Conservation (phyloP, 2,888 invertebrate species). For the Chrysotoxum bicinctum region DNA sequence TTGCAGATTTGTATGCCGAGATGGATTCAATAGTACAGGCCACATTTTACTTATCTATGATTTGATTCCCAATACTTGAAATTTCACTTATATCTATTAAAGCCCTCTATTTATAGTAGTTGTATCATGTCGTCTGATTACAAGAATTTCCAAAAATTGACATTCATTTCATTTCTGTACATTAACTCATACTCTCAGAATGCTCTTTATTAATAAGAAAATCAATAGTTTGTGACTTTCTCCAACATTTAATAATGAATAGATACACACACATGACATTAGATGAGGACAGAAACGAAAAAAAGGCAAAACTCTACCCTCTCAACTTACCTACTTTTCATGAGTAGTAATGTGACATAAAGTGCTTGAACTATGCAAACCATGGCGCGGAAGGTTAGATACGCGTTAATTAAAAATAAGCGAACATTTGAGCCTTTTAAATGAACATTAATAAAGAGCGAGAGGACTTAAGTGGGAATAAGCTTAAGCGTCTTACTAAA, state of each 20-base stretch:
- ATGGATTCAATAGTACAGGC: too few relatives aligned
- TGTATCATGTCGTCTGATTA: too few relatives aligned
- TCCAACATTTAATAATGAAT: not conserved
- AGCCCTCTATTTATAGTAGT: too few relatives aligned
- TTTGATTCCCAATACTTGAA: too few relatives aligned
- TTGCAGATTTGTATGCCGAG: too few relatives aligned
- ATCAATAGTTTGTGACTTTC: not conserved
- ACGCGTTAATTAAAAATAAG: not conserved
- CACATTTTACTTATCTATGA: too few relatives aligned
- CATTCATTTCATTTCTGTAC: too few relatives aligned
- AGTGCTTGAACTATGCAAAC: not conserved
- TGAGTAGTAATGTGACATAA: conserved; percentile 3
- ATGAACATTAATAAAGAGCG: not conserved
- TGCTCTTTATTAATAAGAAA: not conserved
- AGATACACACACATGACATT: not conserved
- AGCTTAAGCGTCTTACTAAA: not conserved
- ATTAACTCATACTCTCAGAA: not conserved
- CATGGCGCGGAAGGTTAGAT: not conserved
- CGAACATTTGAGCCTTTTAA: conserved; percentile 10
- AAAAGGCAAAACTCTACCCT: not conserved
- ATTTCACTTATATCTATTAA: too few relatives aligned
- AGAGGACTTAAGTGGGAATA: not conserved
- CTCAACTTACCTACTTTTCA: not conserved
- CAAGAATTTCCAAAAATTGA: too few relatives aligned
- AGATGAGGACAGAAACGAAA: not conserved